Evolutionary conservation across 1,140 invertebrate genomes (phyloP), one percentile per base, ranked within the genome.

Genomic region (Bombus affinis): DNA sequence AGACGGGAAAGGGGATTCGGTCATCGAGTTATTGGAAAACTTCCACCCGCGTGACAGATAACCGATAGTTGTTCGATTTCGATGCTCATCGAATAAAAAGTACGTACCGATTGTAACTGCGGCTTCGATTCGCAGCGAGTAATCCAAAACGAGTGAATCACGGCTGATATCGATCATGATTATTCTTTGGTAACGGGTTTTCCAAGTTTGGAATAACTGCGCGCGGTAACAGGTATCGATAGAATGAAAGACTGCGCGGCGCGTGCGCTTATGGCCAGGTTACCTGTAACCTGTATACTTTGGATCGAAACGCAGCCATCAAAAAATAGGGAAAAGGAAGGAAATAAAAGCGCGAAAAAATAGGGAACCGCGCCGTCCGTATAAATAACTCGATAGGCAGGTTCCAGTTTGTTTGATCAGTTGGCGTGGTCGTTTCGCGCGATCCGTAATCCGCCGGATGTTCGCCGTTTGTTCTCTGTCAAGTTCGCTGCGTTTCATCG

Each of bases 381-480:
- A 73, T 59, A 89, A 85, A 87, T 83, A 90, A 86, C 80, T 83
- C 77, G 86, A 90, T 90, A 86, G 88, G 79, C 74, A 79, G 88
- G 72, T 53, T 66, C 39, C 68, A 65, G 86, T 85, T 87, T 90
- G 86, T 87, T 90, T 85, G 89, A 84, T 87, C 88, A 87, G 86
- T 90, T 89, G 88, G 85, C 65, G 62, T 15, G 86, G 62, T 65
- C 68, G 68, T 89, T 80, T 77, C 86, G 79, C 86, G 79, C 82
- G 78, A 87, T 82, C 76, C 70, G 87, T 89, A 89, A 88, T 88
- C 88, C 88, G 72, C 42, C 83, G 78, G 84, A 72, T 79, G 83
- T 79, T 72, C 81, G 76, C 37, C 85, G 75, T 88, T 83, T 80
- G 75, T 88, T 47, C 62, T 65, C 53, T 73, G 70, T 44, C 65